Percentiles rank a stretch among this genome's conserved stretches.
These are phyloP conservation scores for Drosophila orena DNA, from an alignment of 1,140 invertebrate species.

Conservation along the genomic window DNA sequence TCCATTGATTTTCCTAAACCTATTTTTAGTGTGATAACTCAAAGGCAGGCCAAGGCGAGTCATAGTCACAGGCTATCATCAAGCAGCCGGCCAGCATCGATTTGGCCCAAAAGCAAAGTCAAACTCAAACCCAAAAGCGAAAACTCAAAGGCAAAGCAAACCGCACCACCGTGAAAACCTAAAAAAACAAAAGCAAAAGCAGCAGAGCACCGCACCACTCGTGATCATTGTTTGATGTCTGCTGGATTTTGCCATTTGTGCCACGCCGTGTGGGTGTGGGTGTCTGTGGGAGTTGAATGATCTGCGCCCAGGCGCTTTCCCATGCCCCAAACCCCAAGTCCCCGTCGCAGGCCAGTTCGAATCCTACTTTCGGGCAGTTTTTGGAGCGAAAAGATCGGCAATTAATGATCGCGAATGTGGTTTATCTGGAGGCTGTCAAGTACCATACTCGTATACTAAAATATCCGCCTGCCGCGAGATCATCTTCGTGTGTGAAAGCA, in stretches of 20 bases:
- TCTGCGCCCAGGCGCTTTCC: conserved; percentile 41
- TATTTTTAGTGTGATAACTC: conserved; percentile 17
- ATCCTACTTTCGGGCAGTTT: conserved; percentile 50
- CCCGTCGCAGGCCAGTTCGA: conserved; percentile 8
- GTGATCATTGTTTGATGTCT: conserved; percentile 69
- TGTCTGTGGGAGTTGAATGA: conserved; percentile 55
- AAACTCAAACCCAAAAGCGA: neutral
- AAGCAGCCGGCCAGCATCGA: conserved; percentile 63
- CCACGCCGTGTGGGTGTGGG: conserved; percentile 54
- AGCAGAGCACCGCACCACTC: conserved; percentile 57
- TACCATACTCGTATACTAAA: conserved; percentile 1
- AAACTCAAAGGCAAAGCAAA: conserved; percentile 3
- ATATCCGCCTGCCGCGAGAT: conserved; percentile 33
- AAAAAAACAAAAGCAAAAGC: conserved; percentile 19
- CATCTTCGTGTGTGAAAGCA: conserved; percentile 54
- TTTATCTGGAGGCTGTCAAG: conserved; percentile 63
- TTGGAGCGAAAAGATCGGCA: conserved; percentile 60
- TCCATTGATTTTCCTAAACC: neutral
- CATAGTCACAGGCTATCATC: conserved; percentile 61
- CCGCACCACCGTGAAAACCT: too few species aligned
- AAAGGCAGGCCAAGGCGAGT: conserved; percentile 39
- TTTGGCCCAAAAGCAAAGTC: conserved; percentile 45
- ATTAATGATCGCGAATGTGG: conserved; percentile 75
- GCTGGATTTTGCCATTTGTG: conserved; percentile 37
- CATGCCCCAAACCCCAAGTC: conserved; percentile 27